These are phyloP conservation scores for Ammospiza caudacuta DNA, from an alignment of 2,113 vertebrate genomes.

Conservation along the genomic window DNA sequence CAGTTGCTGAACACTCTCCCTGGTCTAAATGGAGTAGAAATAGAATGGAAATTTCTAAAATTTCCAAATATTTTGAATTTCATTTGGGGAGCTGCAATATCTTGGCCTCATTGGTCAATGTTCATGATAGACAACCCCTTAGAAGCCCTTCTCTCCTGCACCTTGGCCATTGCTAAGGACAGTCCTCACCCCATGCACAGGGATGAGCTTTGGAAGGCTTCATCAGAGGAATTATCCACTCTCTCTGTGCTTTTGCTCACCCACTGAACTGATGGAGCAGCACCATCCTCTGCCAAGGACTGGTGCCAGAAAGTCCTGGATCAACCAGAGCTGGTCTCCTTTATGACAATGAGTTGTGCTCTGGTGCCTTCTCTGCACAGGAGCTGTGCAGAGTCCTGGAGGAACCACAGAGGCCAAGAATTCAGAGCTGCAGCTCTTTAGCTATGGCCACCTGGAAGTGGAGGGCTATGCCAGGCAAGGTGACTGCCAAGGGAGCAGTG, in stretches of 20 bases:
- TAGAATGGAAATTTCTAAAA: background rate
- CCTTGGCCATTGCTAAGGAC: background rate
- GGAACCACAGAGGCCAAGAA: background rate
- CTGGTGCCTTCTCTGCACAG: background rate
- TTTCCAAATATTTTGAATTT: background rate
- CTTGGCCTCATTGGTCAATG: background rate
- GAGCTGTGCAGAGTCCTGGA: background rate
- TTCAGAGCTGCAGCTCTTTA: background rate
- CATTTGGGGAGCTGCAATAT: background rate
- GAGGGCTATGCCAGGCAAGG: background rate
- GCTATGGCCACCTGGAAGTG: background rate
- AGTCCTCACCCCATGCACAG: background rate
- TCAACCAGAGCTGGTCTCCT: background rate
- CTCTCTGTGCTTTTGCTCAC: background rate
- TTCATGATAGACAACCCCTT: background rate
- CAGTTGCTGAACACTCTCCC: background rate
- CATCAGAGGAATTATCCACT: background rate
- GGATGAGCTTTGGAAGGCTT: background rate
- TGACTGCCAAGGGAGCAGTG: background rate
- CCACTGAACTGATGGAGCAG: background rate
- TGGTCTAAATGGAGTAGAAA: background rate
- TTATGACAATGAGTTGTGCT: background rate
- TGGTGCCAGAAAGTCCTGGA: background rate
- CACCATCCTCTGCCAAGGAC: background rate
- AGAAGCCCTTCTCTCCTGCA: background rate